Evolutionary conservation across 2,797 vertebrate species (phyloP).

Genomic region (Triplophysa bombifrons): DNA sequence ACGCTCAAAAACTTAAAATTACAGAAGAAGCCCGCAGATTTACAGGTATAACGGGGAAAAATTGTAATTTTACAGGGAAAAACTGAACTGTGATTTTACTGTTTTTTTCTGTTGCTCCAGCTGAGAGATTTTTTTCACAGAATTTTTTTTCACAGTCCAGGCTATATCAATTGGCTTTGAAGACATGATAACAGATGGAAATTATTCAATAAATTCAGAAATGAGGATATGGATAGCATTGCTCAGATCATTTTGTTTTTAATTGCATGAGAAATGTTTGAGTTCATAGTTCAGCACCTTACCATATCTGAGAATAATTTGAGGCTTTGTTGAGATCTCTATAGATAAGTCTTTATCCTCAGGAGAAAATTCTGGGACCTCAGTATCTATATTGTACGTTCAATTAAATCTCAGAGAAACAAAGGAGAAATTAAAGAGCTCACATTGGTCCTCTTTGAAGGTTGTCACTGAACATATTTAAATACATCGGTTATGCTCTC

Average conservation of each 20-base stretch:
- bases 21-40: too few relatives aligned
- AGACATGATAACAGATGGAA: not conserved
- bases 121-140: too few relatives aligned
- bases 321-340: not conserved
- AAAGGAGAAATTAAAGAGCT: not conserved
- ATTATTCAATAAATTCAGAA: not conserved
- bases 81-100: too few relatives aligned
- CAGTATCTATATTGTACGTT: too few relatives aligned
- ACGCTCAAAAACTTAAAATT: too few relatives aligned
- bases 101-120: too few relatives aligned
- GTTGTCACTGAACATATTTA: not conserved
- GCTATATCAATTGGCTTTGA: not conserved
- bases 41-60: too few relatives aligned
- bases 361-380: too few relatives aligned
- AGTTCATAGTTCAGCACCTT: not conserved
- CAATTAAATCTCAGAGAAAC: too few relatives aligned
- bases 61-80: too few relatives aligned
- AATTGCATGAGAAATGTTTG: not conserved
- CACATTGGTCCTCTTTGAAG: not conserved
- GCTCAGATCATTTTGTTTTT: not conserved
- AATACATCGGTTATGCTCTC: not conserved
- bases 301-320: not conserved
- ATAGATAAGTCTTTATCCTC: too few relatives aligned
- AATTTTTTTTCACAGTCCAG: too few relatives aligned
- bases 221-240: not conserved